Evolutionary conservation across 2,797 vertebrate genomes (phyloP).

Genomic region (Myioborus miniatus): DNA sequence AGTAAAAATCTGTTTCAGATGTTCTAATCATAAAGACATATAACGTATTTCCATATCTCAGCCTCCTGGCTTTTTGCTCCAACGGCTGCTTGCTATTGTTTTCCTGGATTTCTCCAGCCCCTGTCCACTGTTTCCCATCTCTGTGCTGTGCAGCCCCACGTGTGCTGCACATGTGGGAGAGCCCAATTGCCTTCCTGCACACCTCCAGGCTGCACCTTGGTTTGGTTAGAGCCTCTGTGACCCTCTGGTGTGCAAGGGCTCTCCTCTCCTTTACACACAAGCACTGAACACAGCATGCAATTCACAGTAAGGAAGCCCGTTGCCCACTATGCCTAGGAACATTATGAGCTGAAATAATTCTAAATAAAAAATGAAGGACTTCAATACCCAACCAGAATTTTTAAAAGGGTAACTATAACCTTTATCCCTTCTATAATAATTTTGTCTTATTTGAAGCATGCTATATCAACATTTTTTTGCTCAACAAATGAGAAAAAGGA

Average conservation of each 20-base stretch:
- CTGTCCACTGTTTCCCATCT: background rate
- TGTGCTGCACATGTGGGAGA: accelerated
- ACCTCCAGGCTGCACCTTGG: background rate
- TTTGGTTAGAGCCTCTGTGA: background rate
- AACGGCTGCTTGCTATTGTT: background rate
- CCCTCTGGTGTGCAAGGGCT: background rate
- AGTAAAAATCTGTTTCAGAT: background rate
- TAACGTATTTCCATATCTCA: background rate
- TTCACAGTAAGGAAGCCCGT: background rate
- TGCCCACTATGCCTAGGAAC: background rate
- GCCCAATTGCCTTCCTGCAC: background rate
- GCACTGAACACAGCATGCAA: background rate
- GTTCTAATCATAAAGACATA: background rate
- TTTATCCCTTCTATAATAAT: background rate
- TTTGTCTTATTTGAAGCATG: background rate
- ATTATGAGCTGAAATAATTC: background rate
- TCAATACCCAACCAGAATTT: background rate
- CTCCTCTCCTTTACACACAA: background rate
- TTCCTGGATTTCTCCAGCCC: background rate
- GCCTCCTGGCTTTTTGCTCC: background rate
- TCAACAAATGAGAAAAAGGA: background rate
- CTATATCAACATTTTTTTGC: background rate
- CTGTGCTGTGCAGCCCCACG: background rate
- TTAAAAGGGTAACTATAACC: background rate
- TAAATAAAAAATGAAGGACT: background rate